Evolutionary conservation across 1,140 invertebrate species (phyloP), one percentile per base, ranked within the genome.

Genomic region (Pseudobourletiella spinata): DNA sequence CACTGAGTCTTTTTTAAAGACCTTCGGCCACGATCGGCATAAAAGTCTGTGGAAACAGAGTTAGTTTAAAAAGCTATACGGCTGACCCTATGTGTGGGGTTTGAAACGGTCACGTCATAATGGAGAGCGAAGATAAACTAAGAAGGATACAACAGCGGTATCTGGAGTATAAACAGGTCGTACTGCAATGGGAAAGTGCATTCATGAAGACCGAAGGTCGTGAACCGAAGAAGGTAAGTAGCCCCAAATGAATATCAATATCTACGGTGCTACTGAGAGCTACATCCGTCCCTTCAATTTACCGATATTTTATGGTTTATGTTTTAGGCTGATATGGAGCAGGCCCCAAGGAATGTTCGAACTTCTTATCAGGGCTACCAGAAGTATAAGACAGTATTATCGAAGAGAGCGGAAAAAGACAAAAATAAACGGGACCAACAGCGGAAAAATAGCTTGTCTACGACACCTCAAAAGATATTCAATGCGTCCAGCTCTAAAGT

Each of bases 321-420:
- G 55, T 76, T 78, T 52, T 59, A 87, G 83, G 81, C 84, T 73
- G 88, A 91, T 72, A 88, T 91, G 43, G 83, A 83, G 69, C 81
- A 83, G 74, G 87, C 88, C 24, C 80, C 83, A 20, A 71, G 75
- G 32, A 79, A 81, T 57, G 85, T 89, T 43, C 81, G 83, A 70
- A 79, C 86, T 71, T 84, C 87, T 0, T 91, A 91, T 67, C 86
- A 86, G 75, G 84, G 82, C 66, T 90, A 91, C 74, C 89, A 26
- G 24, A 54, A 64, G 50, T 50, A 52, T 50, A 55, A 64, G 50
- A 29, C 29, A 29, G 4, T 22, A 3, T 25, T 59, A n/a, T 4
- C 18, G 6, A 46, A 59, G 42, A 11, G 11, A 11, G 14, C 14
- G 6, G 46, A 14, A 6, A 20, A 11, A 22, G n/a, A n/a, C n/a